Evolutionary conservation across 2,888 invertebrate species (phyloP).

Genomic region (Agonopterix heracliana): DNA sequence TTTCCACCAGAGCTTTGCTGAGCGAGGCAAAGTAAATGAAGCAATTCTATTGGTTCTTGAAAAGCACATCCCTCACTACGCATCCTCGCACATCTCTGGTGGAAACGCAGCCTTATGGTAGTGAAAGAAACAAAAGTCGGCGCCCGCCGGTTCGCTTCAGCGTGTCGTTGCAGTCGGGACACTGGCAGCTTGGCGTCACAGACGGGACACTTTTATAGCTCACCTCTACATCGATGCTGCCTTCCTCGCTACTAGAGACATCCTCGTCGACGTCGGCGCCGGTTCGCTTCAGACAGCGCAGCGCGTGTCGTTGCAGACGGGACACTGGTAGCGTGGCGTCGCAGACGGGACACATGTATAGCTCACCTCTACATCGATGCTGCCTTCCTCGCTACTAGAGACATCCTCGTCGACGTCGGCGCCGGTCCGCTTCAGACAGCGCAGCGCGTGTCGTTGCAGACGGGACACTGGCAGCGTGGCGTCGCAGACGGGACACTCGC

Average conservation of each 20-base stretch:
- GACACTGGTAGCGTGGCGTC: slow-evolving; percentile 78
- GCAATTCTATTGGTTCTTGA: no score
- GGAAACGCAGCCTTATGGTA: no score
- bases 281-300: slow-evolving; percentile 69
- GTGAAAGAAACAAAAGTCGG: no score
- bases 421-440: slow-evolving; percentile 62
- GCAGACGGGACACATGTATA: slow-evolving; percentile 3
- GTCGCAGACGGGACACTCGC: slow-evolving; percentile 89
- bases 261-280: slow-evolving; percentile 76
- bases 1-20: no score
- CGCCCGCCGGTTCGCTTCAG: no score
- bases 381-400: slow-evolving; percentile 80
- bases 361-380: slow-evolving; percentile 86
- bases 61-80: no score
- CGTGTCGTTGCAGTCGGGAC: no score
- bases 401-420: slow-evolving; percentile 75
- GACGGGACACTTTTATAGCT: neutral
- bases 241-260: slow-evolving; percentile 78
- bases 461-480: slow-evolving; percentile 77
- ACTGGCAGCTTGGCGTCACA: no score
- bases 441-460: slow-evolving; percentile 85
- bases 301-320: slow-evolving; percentile 85
- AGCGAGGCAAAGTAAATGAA: no score
- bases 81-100: no score
- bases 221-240: slow-evolving; percentile 89